Evolutionary conservation across 2,888 invertebrate genomes (phyloP).

Genomic region (Trichopria drosophilae): DNA sequence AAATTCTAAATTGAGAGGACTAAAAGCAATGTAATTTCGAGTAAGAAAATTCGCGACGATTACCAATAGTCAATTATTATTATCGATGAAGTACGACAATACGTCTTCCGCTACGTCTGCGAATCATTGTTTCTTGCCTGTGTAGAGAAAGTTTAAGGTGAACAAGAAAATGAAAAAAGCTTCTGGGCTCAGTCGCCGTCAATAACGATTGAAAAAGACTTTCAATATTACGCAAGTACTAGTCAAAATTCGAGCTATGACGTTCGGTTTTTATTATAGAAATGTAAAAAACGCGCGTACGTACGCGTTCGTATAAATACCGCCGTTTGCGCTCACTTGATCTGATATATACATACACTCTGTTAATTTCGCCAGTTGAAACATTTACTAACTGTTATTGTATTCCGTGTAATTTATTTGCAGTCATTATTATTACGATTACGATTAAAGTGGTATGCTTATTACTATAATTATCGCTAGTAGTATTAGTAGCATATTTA

Average conservation of each 20-base stretch:
- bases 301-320: constrained; percentile 3
- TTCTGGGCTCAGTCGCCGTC: no score
- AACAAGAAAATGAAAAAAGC: no score
- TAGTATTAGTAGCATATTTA: constrained; percentile 24
- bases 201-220: constrained; percentile 15
- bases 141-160: no score
- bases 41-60: no score
- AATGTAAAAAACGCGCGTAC: constrained; percentile 17
- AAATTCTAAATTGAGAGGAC: no score
- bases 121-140: constrained; percentile 7
- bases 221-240: constrained; percentile 48
- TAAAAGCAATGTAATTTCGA: no score
- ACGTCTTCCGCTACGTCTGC: constrained; percentile 29
- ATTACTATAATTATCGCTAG: neutral
- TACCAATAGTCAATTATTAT: constrained; percentile 53
- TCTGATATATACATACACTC: constrained; percentile 18
- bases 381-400: constrained; percentile 28
- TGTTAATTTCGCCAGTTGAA: constrained; percentile 26
- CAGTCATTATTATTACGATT: constrained; percentile 29
- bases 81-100: constrained; percentile 45
- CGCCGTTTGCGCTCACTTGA: constrained; percentile 11
- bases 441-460: neutral
- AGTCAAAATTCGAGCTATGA: constrained; percentile 55
- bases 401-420: constrained; percentile 32
- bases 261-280: constrained; percentile 25